Evolutionary conservation across 2,797 vertebrate species (phyloP), one percentile per base, ranked within the genome.

Genomic region (Ispidina lecontei): DNA sequence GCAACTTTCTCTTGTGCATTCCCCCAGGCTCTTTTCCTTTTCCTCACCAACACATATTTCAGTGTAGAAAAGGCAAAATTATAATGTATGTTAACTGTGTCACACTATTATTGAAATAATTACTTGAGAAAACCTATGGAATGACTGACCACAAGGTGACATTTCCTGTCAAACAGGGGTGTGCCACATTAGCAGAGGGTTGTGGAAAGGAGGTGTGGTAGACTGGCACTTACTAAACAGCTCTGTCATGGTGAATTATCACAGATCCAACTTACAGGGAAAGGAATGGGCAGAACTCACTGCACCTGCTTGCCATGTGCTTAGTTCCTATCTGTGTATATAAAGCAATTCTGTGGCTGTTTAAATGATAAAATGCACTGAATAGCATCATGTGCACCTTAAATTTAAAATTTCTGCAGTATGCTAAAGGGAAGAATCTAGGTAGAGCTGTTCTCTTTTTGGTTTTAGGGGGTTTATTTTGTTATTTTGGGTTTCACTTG

Each of bases 141-240:
- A 81, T 39, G 77, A 31, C 29, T 65, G 88, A 78, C 70, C 17
- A 18, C 7, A 41, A 41, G 23, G 37, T 80, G 71, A 44, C 63
- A 68, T 79, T 94, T 95, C 90, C 84, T 60, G 81, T 74, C 91
- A 92, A 95, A 84, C 65, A 93, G 89, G 91, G 94, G 89, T 43
- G 96, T 87, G 86, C 26, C 88, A 21, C 43, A 5, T 46, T 35
- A 92, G 46, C 58, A 56, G 47, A 90, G 41, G 39, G n/a, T 5
- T 87, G 63, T 89, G 85, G 62, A 91, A 80, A 82, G 64, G 46
- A 81, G 86, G 63, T 39, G 65, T 90, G 87, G 75, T 63, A 52
- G 59, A 13, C 29, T 67, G 71, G 79, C 65, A 39, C 55, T 93
- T 90, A 77, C 26, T 72, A 74, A 90, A 89, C 54, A 82, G 78